Evolutionary conservation across 2,888 invertebrate genomes (phyloP).

Genomic region (Troides oblongomaculatus): DNA sequence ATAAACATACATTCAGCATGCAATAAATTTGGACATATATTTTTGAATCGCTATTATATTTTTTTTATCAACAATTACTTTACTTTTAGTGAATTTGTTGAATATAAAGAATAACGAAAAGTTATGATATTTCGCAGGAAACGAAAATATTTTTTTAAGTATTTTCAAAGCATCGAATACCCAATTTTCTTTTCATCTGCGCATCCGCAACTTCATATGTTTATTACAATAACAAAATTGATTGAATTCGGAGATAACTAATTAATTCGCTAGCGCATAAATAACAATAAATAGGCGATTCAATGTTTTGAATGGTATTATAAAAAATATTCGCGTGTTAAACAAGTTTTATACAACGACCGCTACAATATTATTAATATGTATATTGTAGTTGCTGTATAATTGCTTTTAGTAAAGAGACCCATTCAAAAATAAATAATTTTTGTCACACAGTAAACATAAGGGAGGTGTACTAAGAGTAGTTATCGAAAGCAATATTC

Average conservation of each 20-base stretch:
- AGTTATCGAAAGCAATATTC: slow-evolving; percentile 23
- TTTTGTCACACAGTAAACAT: not conserved
- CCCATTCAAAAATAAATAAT: not conserved
- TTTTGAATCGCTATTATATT: not conserved
- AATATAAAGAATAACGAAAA: too few species aligned
- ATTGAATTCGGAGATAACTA: slow-evolving; percentile 10
- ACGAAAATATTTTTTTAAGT: not conserved
- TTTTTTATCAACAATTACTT: not conserved
- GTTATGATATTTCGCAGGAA: not conserved
- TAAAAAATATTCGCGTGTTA: not conserved
- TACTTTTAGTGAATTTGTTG: not conserved
- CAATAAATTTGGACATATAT: not conserved
- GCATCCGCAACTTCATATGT: too few species aligned
- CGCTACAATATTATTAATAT: not conserved
- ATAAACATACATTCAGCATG: not conserved
- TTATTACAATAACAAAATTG: not conserved
- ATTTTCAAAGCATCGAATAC: too few species aligned
- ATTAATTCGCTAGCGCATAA: slow-evolving; percentile 23
- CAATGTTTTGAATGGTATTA: slow-evolving; percentile 13
- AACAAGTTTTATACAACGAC: not conserved
- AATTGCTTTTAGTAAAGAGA: not conserved
- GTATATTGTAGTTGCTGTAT: not conserved
- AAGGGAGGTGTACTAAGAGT: not conserved
- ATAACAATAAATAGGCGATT: slow-evolving; percentile 20
- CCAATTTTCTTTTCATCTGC: not conserved